phyloP scores from a whole-genome alignment of 2,113 vertebrate genomes.

The Anguilla rostrata region DNA sequence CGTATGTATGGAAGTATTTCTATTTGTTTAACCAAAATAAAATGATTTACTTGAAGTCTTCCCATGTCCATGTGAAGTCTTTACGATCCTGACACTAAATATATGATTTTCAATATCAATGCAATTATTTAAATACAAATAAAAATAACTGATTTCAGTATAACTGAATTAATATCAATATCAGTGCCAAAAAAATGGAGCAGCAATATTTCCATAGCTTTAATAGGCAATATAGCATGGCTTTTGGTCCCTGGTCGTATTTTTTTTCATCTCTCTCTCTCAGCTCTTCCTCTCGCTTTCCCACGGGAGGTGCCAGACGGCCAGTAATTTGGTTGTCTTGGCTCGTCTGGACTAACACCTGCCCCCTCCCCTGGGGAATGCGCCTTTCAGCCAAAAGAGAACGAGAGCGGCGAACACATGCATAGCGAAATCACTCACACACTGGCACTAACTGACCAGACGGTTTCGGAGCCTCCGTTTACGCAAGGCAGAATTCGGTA shows the following conservation, averaged over 20 bases:
- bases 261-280: conserved; percentile 49
- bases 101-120: neutral
- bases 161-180: neutral
- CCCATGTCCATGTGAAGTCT: neutral
- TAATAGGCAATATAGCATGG: conserved; percentile 29
- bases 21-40: neutral
- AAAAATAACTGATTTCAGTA: neutral
- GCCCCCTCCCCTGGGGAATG: conserved; percentile 91
- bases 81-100: neutral
- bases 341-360: conserved; percentile 99
- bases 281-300: conserved; percentile 57
- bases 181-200: neutral
- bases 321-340: conserved; percentile 99
- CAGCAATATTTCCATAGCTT: conserved; percentile 25
- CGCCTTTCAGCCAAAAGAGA: conserved; percentile 73
- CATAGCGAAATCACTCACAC: conserved; percentile 24
- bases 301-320: conserved; percentile 95
- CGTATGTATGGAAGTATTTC: neutral
- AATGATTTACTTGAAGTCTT: neutral
- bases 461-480: neutral
- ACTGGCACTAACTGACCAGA: conserved; percentile 28
- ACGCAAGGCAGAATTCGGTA: neutral
- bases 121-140: neutral
- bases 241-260: conserved; percentile 21
- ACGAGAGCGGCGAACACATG: conserved; percentile 51